Conservation (phyloP, 2,113 vertebrate species). For the Plotosus lineatus region DNA sequence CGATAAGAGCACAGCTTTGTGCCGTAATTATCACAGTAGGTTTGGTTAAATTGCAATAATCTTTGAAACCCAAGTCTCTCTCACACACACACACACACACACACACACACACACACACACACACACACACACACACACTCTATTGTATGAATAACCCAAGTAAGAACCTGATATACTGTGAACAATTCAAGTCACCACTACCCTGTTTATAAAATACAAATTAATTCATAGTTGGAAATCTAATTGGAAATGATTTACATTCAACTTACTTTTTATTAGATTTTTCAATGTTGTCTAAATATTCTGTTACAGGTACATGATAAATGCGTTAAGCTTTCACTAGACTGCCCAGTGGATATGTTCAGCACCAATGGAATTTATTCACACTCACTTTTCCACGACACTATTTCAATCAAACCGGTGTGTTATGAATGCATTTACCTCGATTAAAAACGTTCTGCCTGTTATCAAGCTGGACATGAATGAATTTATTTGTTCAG, state of each 20-base stretch:
- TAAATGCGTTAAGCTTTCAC: neutral
- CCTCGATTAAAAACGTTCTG: neutral
- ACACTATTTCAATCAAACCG: neutral
- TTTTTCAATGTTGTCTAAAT: neutral
- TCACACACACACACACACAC: neutral
- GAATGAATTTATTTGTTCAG: neutral
- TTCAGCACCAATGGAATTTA: neutral
- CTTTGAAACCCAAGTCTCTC: neutral
- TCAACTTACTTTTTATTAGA: neutral
- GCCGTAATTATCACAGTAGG: neutral
- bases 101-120: neutral
- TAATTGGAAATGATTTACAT: neutral
- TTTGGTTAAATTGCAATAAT: neutral
- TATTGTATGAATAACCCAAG: neutral
- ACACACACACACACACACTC: neutral
- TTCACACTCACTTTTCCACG: neutral
- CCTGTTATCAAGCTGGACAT: neutral
- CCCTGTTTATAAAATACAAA: neutral
- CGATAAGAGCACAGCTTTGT: neutral
- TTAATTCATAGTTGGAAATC: neutral
- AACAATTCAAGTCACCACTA: neutral
- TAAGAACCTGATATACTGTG: neutral
- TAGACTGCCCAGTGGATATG: neutral
- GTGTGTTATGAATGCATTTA: neutral
- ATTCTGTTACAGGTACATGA: neutral